Base-by-base conservation (phyloP, 2,797 vertebrate species). In the Sphenodon punctatus region DNA sequence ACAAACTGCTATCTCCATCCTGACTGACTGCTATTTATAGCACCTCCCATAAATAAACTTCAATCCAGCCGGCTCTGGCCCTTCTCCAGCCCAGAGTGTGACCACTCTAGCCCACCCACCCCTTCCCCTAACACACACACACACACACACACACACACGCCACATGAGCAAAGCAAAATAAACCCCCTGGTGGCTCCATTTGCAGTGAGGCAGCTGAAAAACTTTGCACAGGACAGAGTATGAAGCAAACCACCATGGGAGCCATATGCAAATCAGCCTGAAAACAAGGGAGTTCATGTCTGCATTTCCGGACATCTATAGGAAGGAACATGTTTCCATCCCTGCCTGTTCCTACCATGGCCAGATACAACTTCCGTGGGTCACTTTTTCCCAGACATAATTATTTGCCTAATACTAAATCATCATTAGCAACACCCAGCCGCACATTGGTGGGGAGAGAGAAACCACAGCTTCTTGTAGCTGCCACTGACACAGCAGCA, bases 331-430 rank as follows among this genome's bases (percentile, higher is more conserved):
- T n/a, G 58, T 51, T 63, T 78, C 67, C 8, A 0, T 55, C 78
- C 78, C 72, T 32, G 38, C 8, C 51, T 4, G 42, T 2, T 15
- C 53, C 69, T 17, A 30, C 53, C 53, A 67, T 69, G 68, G 38
- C 63, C 68, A 61, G 32, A 14, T 0, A 0, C 75, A 49, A 4
- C 7, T 72, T 76, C 75, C 73, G 2, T 2, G 58, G 83, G 64
- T 63, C 67, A 79, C 30, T 55, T 72, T 63, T 79, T 79, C 82
- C 80, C 84, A 76, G 78, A 82, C 75, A 27, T 2, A 46, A 55
- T 63, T 76, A 86, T 88, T 90, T 76, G 71, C 45, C 53, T 75
- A 58, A 63, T 43, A 64, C 30, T 84, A 86, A 87, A 68, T 80
- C 86, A 68, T n/a, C n/a, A n/a, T 61, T 82, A 30, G 0, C 65